A percentile compares a stretch with the other conserved stretches of the same genome.
Evolutionary conservation across 2,797 vertebrate genomes (phyloP).

Genomic region (Bryconaethiops microstoma): DNA sequence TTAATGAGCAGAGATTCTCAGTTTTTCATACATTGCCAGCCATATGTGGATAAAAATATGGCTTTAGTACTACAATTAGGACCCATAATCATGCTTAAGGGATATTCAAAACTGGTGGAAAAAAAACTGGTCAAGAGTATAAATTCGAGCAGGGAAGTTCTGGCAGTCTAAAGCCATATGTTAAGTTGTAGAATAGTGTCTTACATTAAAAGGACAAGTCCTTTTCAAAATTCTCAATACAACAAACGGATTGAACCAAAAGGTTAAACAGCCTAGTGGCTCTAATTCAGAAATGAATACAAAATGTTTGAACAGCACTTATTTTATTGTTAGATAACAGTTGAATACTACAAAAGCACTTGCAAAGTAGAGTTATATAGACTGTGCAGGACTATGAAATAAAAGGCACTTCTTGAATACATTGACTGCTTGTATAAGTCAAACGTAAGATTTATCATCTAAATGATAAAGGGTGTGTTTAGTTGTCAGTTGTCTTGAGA

Average conservation of each 20-base stretch:
- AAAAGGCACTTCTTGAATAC: conserved; percentile 28
- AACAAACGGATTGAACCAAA: conserved; percentile 18
- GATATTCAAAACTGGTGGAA: neutral
- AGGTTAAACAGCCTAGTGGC: conserved; percentile 28
- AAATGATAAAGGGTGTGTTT: conserved; percentile 43
- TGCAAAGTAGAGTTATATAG: conserved; percentile 15
- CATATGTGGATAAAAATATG: neutral
- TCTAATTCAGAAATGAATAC: conserved; percentile 22
- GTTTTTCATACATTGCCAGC: neutral
- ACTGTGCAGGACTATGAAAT: conserved; percentile 29
- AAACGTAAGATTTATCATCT: conserved; percentile 51
- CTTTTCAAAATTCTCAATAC: neutral
- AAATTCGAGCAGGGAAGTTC: conserved; percentile 19
- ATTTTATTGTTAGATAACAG: conserved; percentile 64
- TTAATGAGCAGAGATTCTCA: neutral
- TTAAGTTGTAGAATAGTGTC: conserved; percentile 5
- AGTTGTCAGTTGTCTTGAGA: conserved; percentile 45
- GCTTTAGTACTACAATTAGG: neutral
- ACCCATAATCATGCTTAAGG: neutral
- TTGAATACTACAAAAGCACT: conserved; percentile 61
- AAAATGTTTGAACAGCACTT: conserved; percentile 67
- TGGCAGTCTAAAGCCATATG: conserved; percentile 1
- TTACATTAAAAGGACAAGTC: conserved; percentile 9
- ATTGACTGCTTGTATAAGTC: conserved; percentile 22
- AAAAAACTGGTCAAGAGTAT: conserved; percentile 1